Evolutionary conservation across 2,797 vertebrate genomes (phyloP), one percentile per base, ranked within the genome.

Genomic region (Pterois miles): DNA sequence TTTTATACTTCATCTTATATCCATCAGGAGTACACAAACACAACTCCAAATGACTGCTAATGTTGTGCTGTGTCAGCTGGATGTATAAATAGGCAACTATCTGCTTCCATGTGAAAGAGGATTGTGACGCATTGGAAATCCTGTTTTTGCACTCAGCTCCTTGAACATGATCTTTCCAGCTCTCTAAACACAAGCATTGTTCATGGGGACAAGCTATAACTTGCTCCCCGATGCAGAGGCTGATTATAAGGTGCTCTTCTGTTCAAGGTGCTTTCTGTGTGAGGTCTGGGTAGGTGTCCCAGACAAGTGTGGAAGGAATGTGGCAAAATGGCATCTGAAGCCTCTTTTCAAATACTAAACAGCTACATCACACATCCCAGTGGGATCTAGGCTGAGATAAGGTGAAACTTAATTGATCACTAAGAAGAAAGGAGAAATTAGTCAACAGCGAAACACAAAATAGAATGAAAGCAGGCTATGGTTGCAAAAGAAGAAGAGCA

Each of bases 201-300:
- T 91, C 74, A 36, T 1, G 0, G 57, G 27, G 76, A 76, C 93
- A 87, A 71, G 93, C 77, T 84, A 1, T 4, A 53, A 88, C 93
- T 88, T 20, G 91, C 62, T 63, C 64, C 73, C 66, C 57, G 36
- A 52, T 34, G 72, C 78, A 54, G 56, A 70, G 59, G 73, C 69
- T 93, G 86, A 91, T 93, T 92, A 91, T 31, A 87, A 73, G 80
- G 81, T 67, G 63, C 71, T 70, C 71, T 69, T 75, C 81, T 78
- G 78, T 81, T 71, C 60, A 43, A 58, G 73, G 52, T 80, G 83
- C 68, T 80, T 81, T 70, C 73, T 88, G 84, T 83, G 87, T 79
- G 91, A 86, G 87, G 91, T 89, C 82, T 75, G 31, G 10, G 64
- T 48, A 72, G 78, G 56, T 71, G 72, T 87, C 77, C 71, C 13